These are phyloP conservation scores for cat (Felis catus) DNA, from an alignment of 2,113 vertebrate genomes.

Conservation along the genomic window DNA sequence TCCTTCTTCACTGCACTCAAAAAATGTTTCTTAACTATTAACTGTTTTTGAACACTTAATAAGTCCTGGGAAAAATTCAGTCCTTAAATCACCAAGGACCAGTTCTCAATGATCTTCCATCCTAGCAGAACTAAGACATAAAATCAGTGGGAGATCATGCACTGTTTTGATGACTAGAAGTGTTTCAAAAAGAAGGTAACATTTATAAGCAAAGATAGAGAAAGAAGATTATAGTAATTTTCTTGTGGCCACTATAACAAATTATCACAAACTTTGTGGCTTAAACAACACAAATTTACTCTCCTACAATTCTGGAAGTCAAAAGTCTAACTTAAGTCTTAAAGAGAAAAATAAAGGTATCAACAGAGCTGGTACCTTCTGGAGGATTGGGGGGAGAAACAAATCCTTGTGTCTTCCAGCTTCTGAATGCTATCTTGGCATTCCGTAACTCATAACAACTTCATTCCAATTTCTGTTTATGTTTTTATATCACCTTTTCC, in stretches of 20 bases:
- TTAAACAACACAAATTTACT: background rate
- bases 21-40: slow-evolving; percentile 5
- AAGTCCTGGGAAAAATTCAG: background rate
- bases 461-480: background rate
- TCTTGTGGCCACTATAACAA: background rate
- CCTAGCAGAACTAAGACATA: background rate
- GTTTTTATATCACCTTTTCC: background rate
- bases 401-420: background rate
- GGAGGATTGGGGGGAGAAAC: background rate
- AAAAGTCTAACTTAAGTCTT: background rate
- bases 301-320: background rate
- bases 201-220: background rate
- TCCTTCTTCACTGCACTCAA: background rate
- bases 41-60: background rate
- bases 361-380: background rate
- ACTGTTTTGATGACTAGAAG: background rate
- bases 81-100: background rate
- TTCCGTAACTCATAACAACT: background rate
- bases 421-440: background rate
- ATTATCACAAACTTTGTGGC: background rate
- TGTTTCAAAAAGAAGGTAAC: background rate
- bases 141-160: background rate
- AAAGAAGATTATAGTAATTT: background rate
- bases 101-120: background rate
- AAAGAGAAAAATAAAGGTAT: background rate